Percentiles rank a stretch among this genome's conserved stretches.
phyloP scores from a whole-genome alignment of 2,797 vertebrate species.

The Chaetodon trifasciatus region DNA sequence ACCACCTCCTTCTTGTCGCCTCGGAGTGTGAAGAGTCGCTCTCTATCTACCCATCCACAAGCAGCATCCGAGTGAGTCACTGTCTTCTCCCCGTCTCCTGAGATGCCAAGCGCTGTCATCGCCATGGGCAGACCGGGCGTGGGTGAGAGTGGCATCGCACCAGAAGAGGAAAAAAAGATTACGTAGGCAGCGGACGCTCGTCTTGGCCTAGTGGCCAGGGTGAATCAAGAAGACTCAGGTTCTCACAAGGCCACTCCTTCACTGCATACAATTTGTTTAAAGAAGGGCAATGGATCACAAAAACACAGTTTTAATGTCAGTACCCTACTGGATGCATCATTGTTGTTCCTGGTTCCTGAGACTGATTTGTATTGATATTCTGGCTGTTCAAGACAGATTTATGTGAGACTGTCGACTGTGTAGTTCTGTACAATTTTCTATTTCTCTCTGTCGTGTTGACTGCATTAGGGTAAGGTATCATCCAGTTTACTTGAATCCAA shows the following conservation, averaged over 20 bases:
- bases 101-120: conserved; percentile 61
- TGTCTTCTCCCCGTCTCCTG: conserved; percentile 58
- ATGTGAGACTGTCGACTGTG: no score
- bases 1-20: conserved; percentile 53
- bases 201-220: conserved; percentile 40
- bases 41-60: conserved; percentile 55
- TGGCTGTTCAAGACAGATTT: no score
- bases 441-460: conserved; percentile 17
- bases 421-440: no score
- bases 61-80: conserved; percentile 75
- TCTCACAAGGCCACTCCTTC: conserved; percentile 38
- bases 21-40: conserved; percentile 68
- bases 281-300: conserved; percentile 3
- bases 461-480: conserved; percentile 9
- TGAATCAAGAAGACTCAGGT: conserved; percentile 33
- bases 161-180: conserved; percentile 37
- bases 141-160: conserved; percentile 66
- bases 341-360: background rate
- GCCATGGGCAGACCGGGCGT: conserved; percentile 69
- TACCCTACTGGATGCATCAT: background rate
- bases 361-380: conserved; percentile 1
- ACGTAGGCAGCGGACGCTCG: conserved; percentile 49
- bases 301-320: background rate
- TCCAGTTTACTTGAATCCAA: conserved; percentile 37
- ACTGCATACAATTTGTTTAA: conserved; percentile 3